Evolutionary conservation across 1,140 invertebrate genomes (phyloP).

Genomic region (Nephila pilipes): DNA sequence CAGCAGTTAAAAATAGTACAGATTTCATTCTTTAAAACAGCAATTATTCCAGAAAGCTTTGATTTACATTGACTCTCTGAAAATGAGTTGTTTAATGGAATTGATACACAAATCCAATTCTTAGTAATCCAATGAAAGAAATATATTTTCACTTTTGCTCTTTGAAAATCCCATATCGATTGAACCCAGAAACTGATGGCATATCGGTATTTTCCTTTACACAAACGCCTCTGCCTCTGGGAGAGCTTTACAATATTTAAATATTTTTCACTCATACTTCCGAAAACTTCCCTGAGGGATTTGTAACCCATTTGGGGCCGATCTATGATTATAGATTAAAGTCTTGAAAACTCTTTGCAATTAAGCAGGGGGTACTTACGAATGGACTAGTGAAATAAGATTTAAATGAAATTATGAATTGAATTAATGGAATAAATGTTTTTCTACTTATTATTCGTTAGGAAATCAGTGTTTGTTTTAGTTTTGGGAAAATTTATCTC

Average conservation of each 20-base stretch:
- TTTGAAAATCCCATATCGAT: neutral
- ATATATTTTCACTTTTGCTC: neutral
- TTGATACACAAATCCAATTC: neutral
- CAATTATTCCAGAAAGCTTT: neutral
- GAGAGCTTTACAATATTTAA: neutral
- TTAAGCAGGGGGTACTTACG: no score
- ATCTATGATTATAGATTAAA: no score
- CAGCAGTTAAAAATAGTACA: neutral
- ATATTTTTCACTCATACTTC: neutral
- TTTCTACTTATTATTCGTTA: no score
- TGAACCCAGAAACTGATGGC: constrained; percentile 8
- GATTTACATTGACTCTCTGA: neutral
- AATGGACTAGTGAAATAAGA: no score
- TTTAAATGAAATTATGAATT: no score
- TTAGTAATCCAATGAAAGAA: no score
- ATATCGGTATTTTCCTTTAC: neutral
- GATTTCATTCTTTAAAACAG: neutral
- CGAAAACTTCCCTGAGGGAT: neutral
- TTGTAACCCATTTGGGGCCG: neutral
- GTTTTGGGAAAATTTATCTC: no score
- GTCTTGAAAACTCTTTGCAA: no score
- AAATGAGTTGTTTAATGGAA: neutral
- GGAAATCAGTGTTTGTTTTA: no score
- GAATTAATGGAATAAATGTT: no score
- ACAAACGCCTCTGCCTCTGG: neutral